Percentiles rank a stretch among this genome's conserved stretches.
phyloP scores from a whole-genome alignment of 1,140 invertebrate genomes.

The Zaprionus gabonicus region DNA sequence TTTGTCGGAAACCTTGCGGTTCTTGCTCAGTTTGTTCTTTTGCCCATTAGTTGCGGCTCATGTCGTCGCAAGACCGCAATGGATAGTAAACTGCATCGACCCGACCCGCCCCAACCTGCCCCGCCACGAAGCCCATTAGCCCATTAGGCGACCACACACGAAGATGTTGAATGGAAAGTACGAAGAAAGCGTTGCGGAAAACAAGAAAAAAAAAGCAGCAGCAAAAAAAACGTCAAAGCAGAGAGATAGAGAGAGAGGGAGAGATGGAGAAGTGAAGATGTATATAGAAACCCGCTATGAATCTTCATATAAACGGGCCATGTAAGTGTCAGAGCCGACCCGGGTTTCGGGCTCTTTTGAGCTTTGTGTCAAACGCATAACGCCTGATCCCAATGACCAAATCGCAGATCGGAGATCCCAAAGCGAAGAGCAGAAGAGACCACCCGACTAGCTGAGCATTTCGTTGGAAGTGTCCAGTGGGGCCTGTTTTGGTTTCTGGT shows the following conservation, averaged over 20 bases:
- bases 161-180: constrained; percentile 37
- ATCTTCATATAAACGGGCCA: constrained; percentile 35
- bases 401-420: constrained; percentile 27
- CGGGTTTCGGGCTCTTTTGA: constrained; percentile 29
- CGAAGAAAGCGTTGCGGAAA: constrained; percentile 51
- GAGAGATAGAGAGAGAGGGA: background rate
- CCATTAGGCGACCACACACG: constrained; percentile 36
- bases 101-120: background rate
- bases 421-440: constrained; percentile 15
- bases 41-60: constrained; percentile 22
- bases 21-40: background rate
- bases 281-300: constrained; percentile 13
- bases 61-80: constrained; percentile 20
- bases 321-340: constrained; percentile 15
- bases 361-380: constrained; percentile 28
- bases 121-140: constrained; percentile 26
- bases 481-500: background rate
- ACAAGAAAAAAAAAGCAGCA: background rate
- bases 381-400: constrained; percentile 46
- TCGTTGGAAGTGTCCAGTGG: constrained; percentile 38
- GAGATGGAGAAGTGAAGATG: background rate
- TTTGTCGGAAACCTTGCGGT: constrained; percentile 1
- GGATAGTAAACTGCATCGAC: constrained; percentile 22
- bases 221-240: background rate
- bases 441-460: constrained; percentile 33